Conservation (phyloP, 2,113 vertebrate genomes). For the Scortum barcoo region DNA sequence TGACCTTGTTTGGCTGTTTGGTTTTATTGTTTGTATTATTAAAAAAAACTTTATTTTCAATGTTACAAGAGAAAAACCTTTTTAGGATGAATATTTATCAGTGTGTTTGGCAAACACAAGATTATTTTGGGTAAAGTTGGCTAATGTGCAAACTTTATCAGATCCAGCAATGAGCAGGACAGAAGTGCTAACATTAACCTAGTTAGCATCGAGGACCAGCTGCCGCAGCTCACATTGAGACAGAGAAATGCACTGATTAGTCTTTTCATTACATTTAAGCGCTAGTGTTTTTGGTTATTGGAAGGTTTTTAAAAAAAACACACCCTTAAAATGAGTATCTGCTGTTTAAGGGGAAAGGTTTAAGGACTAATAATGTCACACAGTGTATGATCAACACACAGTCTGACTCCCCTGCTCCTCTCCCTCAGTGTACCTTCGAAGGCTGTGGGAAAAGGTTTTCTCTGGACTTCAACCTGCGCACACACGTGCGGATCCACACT, state of each 20-base stretch:
- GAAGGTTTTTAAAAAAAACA: not conserved
- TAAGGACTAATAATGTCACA: not conserved
- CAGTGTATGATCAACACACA: not conserved
- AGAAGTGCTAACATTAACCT: not conserved
- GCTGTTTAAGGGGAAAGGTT: not conserved
- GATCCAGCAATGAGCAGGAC: conserved; percentile 4
- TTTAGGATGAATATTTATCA: not conserved
- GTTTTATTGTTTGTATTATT: not conserved
- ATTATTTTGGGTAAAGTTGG: not conserved
- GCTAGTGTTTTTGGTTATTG: not conserved
- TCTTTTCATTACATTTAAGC: not conserved
- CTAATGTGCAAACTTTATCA: not conserved
- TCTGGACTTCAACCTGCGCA: conserved; percentile 99
- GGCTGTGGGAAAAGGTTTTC: conserved; percentile 99
- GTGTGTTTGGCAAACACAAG: not conserved
- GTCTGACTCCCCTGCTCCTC: not conserved
- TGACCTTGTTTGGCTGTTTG: not conserved
- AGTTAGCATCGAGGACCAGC: not conserved
- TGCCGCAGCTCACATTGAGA: not conserved
- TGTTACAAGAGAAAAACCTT: not conserved
- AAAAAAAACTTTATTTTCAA: not conserved
- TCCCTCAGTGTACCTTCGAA: conserved; percentile 95
- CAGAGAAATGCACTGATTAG: not conserved
- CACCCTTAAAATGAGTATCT: not conserved
- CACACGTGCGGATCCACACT: conserved; percentile 98